Percentiles rank a stretch among this genome's conserved stretches.
Evolutionary conservation across 2,797 vertebrate genomes (phyloP).

Genomic region (Sebastes flavidus): DNA sequence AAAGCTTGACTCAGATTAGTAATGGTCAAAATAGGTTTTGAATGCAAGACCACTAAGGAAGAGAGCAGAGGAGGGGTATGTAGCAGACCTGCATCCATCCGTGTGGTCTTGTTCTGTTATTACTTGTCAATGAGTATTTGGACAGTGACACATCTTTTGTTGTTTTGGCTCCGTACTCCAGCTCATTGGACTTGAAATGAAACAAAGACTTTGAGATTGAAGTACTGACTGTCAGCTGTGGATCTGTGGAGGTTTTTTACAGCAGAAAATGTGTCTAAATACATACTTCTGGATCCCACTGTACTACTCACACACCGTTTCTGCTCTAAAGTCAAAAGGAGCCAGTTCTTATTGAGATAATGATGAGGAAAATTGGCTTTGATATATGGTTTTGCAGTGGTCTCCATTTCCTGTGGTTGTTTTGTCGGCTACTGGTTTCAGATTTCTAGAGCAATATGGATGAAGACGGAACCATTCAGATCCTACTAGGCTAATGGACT

Average conservation of each 20-base stretch:
- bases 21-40: not conserved
- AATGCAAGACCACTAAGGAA: not conserved
- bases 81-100: not conserved
- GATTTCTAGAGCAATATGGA: slow-evolving; percentile 43
- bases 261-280: not conserved
- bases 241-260: not conserved
- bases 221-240: not conserved
- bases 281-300: not conserved
- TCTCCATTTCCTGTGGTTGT: slow-evolving; percentile 23
- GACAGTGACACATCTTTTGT: not conserved
- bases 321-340: not conserved
- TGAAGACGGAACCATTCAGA: slow-evolving; percentile 1
- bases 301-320: not conserved
- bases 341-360: not conserved
- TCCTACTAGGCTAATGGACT: slow-evolving; percentile 49
- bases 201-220: not conserved
- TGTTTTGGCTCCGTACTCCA: not conserved
- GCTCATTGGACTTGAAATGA: not conserved
- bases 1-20: not conserved
- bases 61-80: not conserved
- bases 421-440: slow-evolving; percentile 35
- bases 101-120: not conserved
- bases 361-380: not conserved
- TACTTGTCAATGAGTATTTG: not conserved
- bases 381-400: not conserved